phyloP scores from a whole-genome alignment of 1,140 invertebrate genomes.

The Ridgeia piscesae region DNA sequence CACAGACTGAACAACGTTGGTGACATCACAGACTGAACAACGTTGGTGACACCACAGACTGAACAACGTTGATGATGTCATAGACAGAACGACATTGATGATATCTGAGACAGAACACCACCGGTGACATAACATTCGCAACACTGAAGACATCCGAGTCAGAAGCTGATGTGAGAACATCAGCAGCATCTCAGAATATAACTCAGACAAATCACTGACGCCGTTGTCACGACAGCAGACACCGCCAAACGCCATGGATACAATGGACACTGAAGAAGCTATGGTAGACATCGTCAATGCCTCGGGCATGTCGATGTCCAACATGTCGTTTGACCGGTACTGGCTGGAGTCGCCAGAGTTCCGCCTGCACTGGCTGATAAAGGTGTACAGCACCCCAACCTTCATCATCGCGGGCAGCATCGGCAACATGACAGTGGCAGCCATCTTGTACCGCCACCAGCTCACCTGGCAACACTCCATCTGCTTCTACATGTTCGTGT shows the following conservation, averaged over 20 bases:
- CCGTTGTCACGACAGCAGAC: not conserved
- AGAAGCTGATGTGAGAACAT: no score
- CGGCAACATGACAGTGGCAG: not conserved
- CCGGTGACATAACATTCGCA: not conserved
- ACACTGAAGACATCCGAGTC: not conserved
- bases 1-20: not conserved
- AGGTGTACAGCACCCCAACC: not conserved
- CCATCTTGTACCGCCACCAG: constrained; percentile 1
- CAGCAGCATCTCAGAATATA: not conserved
- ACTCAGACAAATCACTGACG: not conserved
- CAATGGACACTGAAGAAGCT: not conserved
- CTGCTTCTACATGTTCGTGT: constrained; percentile 10
- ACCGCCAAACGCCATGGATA: no score
- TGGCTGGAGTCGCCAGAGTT: constrained; percentile 13
- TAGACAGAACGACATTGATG: not conserved
- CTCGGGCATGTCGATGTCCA: not conserved
- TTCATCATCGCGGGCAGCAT: constrained; percentile 13
- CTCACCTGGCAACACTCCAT: not conserved
- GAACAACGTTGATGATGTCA: not conserved
- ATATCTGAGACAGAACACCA: not conserved
- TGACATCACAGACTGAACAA: not conserved
- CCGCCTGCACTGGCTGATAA: not conserved
- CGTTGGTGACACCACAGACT: not conserved
- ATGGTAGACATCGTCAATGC: not conserved
- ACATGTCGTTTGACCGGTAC: constrained; percentile 12